Conservation (phyloP, 2,888 invertebrate species). For the Melipona bicolor region DNA sequence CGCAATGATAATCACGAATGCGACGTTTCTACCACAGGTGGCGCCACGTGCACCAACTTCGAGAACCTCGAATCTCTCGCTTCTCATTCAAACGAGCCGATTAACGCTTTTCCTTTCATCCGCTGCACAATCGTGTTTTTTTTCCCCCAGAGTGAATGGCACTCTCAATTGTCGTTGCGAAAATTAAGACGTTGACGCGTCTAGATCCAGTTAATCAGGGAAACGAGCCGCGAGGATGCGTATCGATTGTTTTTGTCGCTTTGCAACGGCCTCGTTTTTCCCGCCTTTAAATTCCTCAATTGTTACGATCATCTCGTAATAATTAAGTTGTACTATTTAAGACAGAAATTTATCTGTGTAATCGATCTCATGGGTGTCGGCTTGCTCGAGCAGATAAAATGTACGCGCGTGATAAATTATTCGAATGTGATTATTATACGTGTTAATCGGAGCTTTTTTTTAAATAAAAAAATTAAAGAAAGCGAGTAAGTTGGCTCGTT, state of each 20-base stretch:
- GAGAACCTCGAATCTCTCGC: conserved; percentile 16
- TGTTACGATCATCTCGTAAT: not conserved
- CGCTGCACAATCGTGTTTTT: conserved; percentile 7
- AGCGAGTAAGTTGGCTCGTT: conserved; percentile 80
- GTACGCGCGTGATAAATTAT: not conserved
- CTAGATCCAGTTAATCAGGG: conserved; percentile 23
- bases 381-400: not conserved
- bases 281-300: not conserved
- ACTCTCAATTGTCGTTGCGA: conserved; percentile 14
- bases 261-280: not conserved
- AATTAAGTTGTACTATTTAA: not conserved
- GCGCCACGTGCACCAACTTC: conserved; percentile 58
- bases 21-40: conserved; percentile 54
- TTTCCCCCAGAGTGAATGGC: conserved; percentile 9
- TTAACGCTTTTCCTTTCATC: conserved; percentile 37
- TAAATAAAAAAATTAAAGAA: not conserved
- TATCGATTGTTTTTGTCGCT: not conserved
- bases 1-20: conserved; percentile 52
- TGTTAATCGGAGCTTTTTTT: not conserved
- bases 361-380: not conserved
- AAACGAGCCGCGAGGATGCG: conserved; percentile 7
- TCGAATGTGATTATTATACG: not conserved
- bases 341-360: not conserved
- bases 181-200: conserved; percentile 26
- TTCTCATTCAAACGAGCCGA: conserved; percentile 56